phyloP scores from a whole-genome alignment of 2,113 vertebrate species.

The Cinclus cinclus region DNA sequence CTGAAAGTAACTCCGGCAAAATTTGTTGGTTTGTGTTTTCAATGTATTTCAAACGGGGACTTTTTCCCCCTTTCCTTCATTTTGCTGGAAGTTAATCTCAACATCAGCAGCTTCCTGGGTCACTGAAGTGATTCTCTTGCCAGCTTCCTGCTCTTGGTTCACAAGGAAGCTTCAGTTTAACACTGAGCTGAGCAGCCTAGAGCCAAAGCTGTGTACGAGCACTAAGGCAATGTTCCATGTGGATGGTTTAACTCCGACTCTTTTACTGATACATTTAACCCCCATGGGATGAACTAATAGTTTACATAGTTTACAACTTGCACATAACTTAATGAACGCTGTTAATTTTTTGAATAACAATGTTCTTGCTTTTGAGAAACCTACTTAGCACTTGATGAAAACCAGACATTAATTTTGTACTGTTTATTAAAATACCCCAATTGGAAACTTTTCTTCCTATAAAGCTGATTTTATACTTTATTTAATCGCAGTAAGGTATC shows the following conservation, averaged over 20 bases:
- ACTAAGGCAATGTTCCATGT: background rate
- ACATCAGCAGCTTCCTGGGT: background rate
- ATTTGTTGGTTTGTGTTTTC: background rate
- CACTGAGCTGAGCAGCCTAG: background rate
- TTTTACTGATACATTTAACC: background rate
- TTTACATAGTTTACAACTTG: constrained; percentile 50
- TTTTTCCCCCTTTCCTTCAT: background rate
- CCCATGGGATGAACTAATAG: constrained; percentile 23
- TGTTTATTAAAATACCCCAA: background rate
- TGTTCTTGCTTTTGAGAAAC: constrained; percentile 19
- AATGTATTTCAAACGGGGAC: fast-evolving
- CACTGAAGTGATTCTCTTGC: background rate
- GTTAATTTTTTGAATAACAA: constrained; percentile 32
- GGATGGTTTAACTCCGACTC: constrained; percentile 8
- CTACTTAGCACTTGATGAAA: constrained; percentile 20
- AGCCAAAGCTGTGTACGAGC: background rate
- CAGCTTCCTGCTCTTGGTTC: background rate
- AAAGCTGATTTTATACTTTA: constrained; percentile 6
- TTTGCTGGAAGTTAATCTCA: background rate
- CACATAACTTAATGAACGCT: background rate
- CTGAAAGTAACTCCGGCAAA: background rate
- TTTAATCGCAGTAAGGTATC: background rate
- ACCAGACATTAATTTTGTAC: constrained; percentile 14
- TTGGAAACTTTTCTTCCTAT: background rate
- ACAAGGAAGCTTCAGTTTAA: background rate